Base-by-base conservation (phyloP, 1,140 invertebrate genomes). In the Atta texana region DNA sequence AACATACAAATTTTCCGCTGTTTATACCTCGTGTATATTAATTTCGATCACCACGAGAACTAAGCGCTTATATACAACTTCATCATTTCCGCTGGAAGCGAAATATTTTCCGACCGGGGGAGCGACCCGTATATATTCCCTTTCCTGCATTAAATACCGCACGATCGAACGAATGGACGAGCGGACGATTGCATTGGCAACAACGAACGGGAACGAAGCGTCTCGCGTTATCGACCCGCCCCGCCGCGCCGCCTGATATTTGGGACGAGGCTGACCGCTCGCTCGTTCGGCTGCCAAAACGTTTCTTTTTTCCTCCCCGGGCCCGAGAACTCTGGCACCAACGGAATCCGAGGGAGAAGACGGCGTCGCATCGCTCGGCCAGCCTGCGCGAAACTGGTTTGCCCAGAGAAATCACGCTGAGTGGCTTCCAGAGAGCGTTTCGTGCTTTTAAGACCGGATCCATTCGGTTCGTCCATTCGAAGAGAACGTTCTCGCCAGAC, bases 261-360 rank as follows among this genome's bases (percentile, higher is more conserved):
- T 90, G 72, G 89, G 80, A 88, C 89, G 89, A 86, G 87, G 89
- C 87, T 90, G 89, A 88, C 89, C 89, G 75, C 64, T 64, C 53
- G 66, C 12, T 51, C 39, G 81, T 34, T 61, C 80, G 69, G 68
- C 59, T 90, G 89, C 89, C 89, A 90, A 90, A 86, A 86, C 53
- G 66, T 51, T 80, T 82, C 76, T 82, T 88, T 90, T 82, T 90
- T 82, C 53, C 34, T 39, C 21, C 39, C 31, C 31, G 80, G 55
- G 18, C 68, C 76, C 34, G 24, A 39, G 78, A 39, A 82, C 68
- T 61, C 16, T 55, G 77, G 18, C 59, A 78, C 77, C 66, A 53
- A 39, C 78, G 80, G 80, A 84, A 75, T 84, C 28, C 80, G 69
- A 75, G 80, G 44, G 80, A 84, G 80, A 63, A 49, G 76, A 49